phyloP scores from a whole-genome alignment of 2,797 vertebrate genomes.

The Hyperoplus lanceolatus region DNA sequence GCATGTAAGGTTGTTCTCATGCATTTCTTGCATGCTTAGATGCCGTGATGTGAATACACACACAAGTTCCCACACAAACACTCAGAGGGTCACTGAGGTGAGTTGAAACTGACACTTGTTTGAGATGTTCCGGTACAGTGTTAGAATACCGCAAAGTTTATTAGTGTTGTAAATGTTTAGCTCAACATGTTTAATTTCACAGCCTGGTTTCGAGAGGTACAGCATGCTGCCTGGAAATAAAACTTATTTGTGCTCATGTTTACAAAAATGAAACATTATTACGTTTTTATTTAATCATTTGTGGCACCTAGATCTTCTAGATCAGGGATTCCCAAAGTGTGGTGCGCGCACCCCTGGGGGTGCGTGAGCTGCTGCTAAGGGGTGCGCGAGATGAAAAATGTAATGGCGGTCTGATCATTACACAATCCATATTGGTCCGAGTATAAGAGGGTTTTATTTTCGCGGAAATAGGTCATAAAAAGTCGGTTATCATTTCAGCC shows the following conservation, averaged over 20 bases:
- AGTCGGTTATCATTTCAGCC: too few relatives aligned
- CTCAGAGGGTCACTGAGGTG: conserved; percentile 44
- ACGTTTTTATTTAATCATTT: not conserved
- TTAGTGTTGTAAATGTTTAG: conserved; percentile 43
- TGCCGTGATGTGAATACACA: conserved; percentile 15
- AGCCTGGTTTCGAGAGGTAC: not conserved
- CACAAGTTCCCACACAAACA: conserved; percentile 41
- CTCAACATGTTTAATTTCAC: conserved; percentile 26
- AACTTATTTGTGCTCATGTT: conserved; percentile 5
- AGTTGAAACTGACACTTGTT: conserved; percentile 47
- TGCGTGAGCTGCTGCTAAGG: too few relatives aligned
- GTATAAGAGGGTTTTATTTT: too few relatives aligned
- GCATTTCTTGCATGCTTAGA: conserved; percentile 38
- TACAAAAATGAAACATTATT: not conserved
- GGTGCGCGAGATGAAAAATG: too few relatives aligned
- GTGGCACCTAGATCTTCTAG: not conserved
- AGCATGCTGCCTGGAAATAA: not conserved
- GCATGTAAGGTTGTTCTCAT: conserved; percentile 33
- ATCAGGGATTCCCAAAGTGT: too few relatives aligned
- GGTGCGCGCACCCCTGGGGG: too few relatives aligned
- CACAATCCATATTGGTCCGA: too few relatives aligned
- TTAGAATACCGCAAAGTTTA: conserved; percentile 35
- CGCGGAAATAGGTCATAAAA: too few relatives aligned
- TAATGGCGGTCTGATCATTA: too few relatives aligned
- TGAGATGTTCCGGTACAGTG: not conserved